Conservation (phyloP, 2,113 vertebrate genomes). For the Ibidorhyncha struthersii region DNA sequence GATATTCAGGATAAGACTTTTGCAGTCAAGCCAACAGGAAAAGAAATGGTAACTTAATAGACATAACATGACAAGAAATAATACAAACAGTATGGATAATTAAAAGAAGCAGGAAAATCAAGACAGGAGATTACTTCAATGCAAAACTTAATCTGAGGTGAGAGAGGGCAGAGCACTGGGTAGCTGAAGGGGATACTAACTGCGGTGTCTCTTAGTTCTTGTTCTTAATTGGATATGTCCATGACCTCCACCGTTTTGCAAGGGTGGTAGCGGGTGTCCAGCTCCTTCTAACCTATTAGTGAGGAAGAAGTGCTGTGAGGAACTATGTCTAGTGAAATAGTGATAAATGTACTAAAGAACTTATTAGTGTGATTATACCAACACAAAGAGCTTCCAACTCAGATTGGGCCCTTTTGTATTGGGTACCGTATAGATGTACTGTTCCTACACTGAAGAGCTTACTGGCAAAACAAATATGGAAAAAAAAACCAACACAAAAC, state of each 20-base stretch:
- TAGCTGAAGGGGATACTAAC: background rate
- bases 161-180: background rate
- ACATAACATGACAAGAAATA: background rate
- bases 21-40: background rate
- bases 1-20: slow-evolving; percentile 4
- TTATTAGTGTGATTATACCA: background rate
- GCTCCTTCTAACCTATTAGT: background rate
- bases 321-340: background rate
- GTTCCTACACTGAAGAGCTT: background rate
- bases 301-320: background rate
- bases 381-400: background rate
- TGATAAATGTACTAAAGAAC: background rate
- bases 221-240: background rate
- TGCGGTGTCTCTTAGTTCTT: background rate
- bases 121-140: background rate
- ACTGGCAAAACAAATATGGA: background rate
- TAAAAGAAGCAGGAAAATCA: background rate
- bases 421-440: background rate
- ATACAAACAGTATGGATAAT: background rate
- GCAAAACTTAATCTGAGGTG: background rate
- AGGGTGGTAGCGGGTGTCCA: background rate
- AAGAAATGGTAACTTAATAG: background rate
- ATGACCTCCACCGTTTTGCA: background rate
- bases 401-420: background rate
- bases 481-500: background rate